Base-by-base conservation (phyloP, 2,888 invertebrate genomes). In the Atethmia centrago region DNA sequence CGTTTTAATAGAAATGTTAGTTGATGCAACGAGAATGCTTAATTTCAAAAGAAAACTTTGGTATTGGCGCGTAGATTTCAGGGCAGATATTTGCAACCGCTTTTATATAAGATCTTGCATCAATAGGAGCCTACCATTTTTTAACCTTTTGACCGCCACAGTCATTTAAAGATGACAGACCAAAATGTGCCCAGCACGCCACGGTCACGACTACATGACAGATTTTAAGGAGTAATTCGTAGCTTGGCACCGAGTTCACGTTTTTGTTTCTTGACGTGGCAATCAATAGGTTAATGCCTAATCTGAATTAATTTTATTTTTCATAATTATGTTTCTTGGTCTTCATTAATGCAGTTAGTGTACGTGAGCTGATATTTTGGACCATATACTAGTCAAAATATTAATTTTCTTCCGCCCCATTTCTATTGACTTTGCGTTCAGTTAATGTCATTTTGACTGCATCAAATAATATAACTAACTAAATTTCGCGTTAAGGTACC, bases 361-460 rank as follows among this genome's bases (percentile, higher is more conserved):
- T 19, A 25, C 12, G 31, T 31, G 16, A 49, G 56, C 16, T 45
- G 0, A 72, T n/a, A 16, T 40, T 49, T 31, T 16, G 21, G 5
- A 45, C 21, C 16, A 28, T 19, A 45, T 3, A 3, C 36, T 40
- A 31, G 3, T 45, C 42, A 25, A n/a, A 21, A 16, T 49, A 36
- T 19, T 0, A 10, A 8, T 16, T 7, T n/a, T 19, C 14, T 42
- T 45, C 25, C 19, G 10, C 28, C 49, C 25, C 42, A 69, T 31
- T 69, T 45, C n/a, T 10, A n/a, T 70, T 49, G 58, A 8, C 8
- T 36, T 45, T 21, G 14, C 2, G 16, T 25, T 40, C 28, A 3
- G n/a, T 51, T 59, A 53, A 21, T 28, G 62, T 45, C 80, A 80
- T 62, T 80, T 58, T 63, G 74, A 45, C n/a, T 51, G 80, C 56